Percentiles rank a stretch among this genome's conserved stretches.
These are phyloP conservation scores for Diadumene lineata DNA, from an alignment of 92 coral and sea anemone species.

Conservation along the genomic window DNA sequence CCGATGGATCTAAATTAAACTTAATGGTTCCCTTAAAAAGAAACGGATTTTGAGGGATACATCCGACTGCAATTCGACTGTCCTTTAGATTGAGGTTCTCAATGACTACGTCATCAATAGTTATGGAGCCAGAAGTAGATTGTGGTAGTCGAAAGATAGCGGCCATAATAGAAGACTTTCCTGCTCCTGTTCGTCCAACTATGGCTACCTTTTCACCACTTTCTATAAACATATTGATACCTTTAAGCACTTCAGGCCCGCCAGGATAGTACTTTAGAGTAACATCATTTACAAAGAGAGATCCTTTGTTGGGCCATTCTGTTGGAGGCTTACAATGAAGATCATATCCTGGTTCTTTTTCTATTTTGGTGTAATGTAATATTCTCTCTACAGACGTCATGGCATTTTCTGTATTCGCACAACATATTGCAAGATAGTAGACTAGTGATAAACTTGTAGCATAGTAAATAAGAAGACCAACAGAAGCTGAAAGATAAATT, in stretches of 20 bases:
- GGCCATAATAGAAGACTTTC: constrained; percentile 49
- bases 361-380: constrained; percentile 29
- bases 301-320: constrained; percentile 43
- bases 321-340: constrained; percentile 8
- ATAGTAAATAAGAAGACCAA: constrained; percentile 30
- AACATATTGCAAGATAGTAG: constrained; percentile 5
- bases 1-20: constrained; percentile 47
- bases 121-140: constrained; percentile 17
- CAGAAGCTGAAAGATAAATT: constrained; percentile 39
- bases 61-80: constrained; percentile 38
- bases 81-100: constrained; percentile 38
- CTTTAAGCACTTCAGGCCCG: constrained; percentile 6
- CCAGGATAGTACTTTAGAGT: constrained; percentile 30
- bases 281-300: constrained; percentile 18
- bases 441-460: not conserved
- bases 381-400: constrained; percentile 56
- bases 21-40: constrained; percentile 58
- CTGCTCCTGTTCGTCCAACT: constrained; percentile 64
- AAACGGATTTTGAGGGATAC: constrained; percentile 56
- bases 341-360: constrained; percentile 36
- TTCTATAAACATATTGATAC: constrained; percentile 15
- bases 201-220: constrained; percentile 47
- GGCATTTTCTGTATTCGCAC: constrained; percentile 29
- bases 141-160: constrained; percentile 54
- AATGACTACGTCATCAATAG: constrained; percentile 43